These are phyloP conservation scores for Lasioglossum figueresi DNA, from an alignment of 2,888 invertebrate species.

Conservation along the genomic window DNA sequence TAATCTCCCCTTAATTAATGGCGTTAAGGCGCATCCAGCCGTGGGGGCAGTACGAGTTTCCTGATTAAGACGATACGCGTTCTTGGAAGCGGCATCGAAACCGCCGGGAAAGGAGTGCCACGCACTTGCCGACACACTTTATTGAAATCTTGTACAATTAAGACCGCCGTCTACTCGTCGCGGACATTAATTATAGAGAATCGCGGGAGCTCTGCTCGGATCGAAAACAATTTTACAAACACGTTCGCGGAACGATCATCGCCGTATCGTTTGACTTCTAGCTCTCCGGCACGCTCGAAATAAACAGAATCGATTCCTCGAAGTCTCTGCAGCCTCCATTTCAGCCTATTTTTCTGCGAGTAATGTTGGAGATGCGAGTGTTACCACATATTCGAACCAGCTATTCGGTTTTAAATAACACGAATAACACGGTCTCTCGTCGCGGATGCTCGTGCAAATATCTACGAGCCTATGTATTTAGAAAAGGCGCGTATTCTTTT, in stretches of 20 bases:
- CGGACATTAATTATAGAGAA: neutral
- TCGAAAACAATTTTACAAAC: conserved; percentile 13
- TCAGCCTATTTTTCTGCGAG: neutral
- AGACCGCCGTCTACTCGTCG: conserved; percentile 6
- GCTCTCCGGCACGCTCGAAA: neutral
- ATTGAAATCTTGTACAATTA: conserved; percentile 51
- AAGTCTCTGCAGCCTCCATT: neutral
- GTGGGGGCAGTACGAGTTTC: conserved; percentile 53
- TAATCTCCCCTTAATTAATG: conserved; percentile 59
- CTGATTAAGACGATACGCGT: conserved; percentile 58
- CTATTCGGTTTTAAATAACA: neutral
- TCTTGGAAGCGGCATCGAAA: conserved; percentile 52
- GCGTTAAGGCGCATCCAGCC: conserved; percentile 50
- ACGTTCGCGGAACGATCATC: neutral
- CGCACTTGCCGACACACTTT: conserved; percentile 33
- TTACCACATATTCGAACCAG: no score
- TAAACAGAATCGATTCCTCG: neutral
- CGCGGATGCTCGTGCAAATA: neutral
- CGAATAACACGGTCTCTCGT: neutral
- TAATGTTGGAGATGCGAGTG: neutral
- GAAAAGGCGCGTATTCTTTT: neutral
- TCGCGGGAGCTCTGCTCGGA: neutral
- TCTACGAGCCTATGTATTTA: neutral
- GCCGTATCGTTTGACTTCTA: neutral
- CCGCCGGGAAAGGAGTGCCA: conserved; percentile 42